Conservation (phyloP, 2,797 vertebrate species). For the Bovichtus variegatus region DNA sequence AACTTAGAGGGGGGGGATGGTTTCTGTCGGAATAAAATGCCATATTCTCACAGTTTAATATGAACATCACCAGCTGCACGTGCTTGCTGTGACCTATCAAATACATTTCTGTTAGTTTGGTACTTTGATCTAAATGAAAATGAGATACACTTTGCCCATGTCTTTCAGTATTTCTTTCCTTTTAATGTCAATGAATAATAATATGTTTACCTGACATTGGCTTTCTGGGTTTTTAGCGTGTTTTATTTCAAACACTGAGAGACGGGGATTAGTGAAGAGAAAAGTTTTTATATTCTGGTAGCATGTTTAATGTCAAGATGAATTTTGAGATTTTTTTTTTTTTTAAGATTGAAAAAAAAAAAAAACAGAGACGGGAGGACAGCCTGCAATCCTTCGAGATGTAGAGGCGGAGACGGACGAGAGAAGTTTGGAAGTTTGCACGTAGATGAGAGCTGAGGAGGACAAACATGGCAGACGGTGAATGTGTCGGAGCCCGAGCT, state of each 20-base stretch:
- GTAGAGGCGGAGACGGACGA: slow-evolving; percentile 38
- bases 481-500: slow-evolving; percentile 56
- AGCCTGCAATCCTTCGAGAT: slow-evolving; percentile 43
- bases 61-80: slow-evolving; percentile 43
- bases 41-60: slow-evolving; percentile 57
- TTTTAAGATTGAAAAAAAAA: slow-evolving; percentile 19
- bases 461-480: slow-evolving; percentile 43
- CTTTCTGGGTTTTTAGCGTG: slow-evolving; percentile 45
- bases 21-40: slow-evolving; percentile 64
- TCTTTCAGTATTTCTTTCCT: slow-evolving; percentile 48
- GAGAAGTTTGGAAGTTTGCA: slow-evolving; percentile 74
- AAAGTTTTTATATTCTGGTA: slow-evolving; percentile 39
- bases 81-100: slow-evolving; percentile 68
- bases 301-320: slow-evolving; percentile 50
- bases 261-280: slow-evolving; percentile 31
- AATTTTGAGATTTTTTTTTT: slow-evolving; percentile 25
- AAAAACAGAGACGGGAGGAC: slow-evolving; percentile 33
- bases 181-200: slow-evolving; percentile 36
- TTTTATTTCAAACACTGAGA: slow-evolving; percentile 42
- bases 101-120: slow-evolving; percentile 35
- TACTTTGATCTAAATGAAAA: slow-evolving; percentile 43
- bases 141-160: slow-evolving; percentile 8
- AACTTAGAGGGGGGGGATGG: background rate
- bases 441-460: slow-evolving; percentile 62
- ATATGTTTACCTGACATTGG: slow-evolving; percentile 38